Conservation (phyloP, 1,140 invertebrate genomes). For the Ceratosolen solmsi region DNA sequence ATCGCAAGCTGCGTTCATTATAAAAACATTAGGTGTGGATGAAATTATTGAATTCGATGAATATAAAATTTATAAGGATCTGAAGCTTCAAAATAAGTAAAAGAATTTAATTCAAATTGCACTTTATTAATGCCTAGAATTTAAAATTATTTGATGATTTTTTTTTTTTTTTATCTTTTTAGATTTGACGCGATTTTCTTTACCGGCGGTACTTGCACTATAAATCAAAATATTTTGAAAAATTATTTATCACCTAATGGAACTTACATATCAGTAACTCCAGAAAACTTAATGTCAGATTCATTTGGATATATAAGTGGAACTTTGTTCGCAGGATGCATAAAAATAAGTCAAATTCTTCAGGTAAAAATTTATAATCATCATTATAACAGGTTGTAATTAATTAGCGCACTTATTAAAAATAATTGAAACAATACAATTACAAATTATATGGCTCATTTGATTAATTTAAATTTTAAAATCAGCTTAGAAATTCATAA, state of each 20-base stretch:
- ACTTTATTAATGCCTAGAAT: not conserved
- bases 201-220: conserved; percentile 66
- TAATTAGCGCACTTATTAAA: too few relatives aligned
- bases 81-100: conserved; percentile 68
- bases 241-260: conserved; percentile 71
- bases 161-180: conserved; percentile 54
- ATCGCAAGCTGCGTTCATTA: conserved; percentile 72
- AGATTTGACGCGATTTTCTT: conserved; percentile 78
- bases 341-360: conserved; percentile 70
- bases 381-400: too few relatives aligned
- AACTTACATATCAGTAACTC: conserved; percentile 72
- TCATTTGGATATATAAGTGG: conserved; percentile 74
- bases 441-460: too few relatives aligned
- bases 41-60: conserved; percentile 74
- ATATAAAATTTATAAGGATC: conserved; percentile 66
- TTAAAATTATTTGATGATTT: conserved; percentile 46
- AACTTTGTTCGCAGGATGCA: conserved; percentile 70
- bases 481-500: too few relatives aligned
- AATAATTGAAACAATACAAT: too few relatives aligned
- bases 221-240: conserved; percentile 70
- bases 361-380: conserved; percentile 68
- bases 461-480: too few relatives aligned
- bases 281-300: conserved; percentile 74
- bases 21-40: conserved; percentile 75
- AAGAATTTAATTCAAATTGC: conserved; percentile 44